Evolutionary conservation across 2,888 invertebrate species (phyloP).

Genomic region (Cephus nigrinus): DNA sequence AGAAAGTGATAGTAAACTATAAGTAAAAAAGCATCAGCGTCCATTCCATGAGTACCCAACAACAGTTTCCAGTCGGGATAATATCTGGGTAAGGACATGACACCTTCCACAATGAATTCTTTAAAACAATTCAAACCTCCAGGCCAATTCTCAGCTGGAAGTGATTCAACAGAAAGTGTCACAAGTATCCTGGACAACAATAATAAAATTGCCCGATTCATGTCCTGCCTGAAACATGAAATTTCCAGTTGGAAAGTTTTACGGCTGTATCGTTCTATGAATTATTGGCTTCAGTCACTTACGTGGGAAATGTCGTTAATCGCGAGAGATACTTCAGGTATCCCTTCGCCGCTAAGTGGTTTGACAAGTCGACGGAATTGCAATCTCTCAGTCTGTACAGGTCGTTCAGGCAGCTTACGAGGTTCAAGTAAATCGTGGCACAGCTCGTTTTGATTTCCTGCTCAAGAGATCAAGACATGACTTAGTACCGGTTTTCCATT

Average conservation of each 20-base stretch:
- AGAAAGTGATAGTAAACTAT: slow-evolving; percentile 40
- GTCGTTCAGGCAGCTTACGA: slow-evolving; percentile 34
- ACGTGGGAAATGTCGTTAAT: slow-evolving; percentile 25
- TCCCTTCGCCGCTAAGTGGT: slow-evolving; percentile 37
- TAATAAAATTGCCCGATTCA: neutral
- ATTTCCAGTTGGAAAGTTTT: neutral
- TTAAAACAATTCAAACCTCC: slow-evolving; percentile 25
- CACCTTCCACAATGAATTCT: slow-evolving; percentile 27
- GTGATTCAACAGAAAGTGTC: slow-evolving; percentile 6
- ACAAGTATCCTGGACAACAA: slow-evolving; percentile 13
- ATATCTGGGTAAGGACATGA: slow-evolving; percentile 28
- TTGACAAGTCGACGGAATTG: slow-evolving; percentile 34
- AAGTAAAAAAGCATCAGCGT: slow-evolving; percentile 30
- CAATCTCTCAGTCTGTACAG: slow-evolving; percentile 32
- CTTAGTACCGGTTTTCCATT: neutral
- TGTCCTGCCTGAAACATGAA: slow-evolving; percentile 6
- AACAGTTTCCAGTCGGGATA: slow-evolving; percentile 18
- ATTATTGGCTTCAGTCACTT: neutral
- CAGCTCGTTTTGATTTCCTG: neutral
- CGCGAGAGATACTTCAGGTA: slow-evolving; percentile 40
- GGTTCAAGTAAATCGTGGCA: slow-evolving; percentile 14
- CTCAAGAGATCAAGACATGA: neutral
- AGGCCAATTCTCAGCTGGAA: slow-evolving; percentile 6
- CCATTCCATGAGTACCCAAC: neutral
- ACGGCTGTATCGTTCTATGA: neutral